phyloP scores from a whole-genome alignment of 2,797 vertebrate species.

The Nannoperca obscura region DNA sequence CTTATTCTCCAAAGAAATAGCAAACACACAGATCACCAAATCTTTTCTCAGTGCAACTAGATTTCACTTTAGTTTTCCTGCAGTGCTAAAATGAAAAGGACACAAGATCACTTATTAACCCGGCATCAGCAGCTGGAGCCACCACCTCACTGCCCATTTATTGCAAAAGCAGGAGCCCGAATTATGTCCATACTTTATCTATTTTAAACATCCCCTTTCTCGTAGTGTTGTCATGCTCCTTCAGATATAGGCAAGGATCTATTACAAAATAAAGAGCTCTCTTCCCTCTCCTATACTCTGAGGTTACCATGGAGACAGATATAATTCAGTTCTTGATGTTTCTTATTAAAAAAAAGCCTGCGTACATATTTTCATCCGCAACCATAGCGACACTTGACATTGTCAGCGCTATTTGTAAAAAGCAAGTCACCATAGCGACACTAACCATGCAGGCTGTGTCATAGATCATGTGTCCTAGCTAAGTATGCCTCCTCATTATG shows the following conservation, averaged over 20 bases:
- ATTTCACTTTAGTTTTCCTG: slow-evolving; percentile 7
- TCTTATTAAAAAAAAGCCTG: slow-evolving; percentile 76
- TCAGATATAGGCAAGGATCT: slow-evolving; percentile 73
- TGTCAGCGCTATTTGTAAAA: slow-evolving; percentile 81
- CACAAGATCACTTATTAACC: slow-evolving; percentile 25
- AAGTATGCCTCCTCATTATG: slow-evolving; percentile 61
- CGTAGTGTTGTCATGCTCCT: slow-evolving; percentile 58
- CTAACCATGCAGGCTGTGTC: slow-evolving; percentile 78
- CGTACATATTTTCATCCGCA: slow-evolving; percentile 84
- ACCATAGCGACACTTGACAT: slow-evolving; percentile 84
- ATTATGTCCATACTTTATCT: slow-evolving; percentile 50
- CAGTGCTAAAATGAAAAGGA: slow-evolving; percentile 22
- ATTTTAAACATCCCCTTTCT: slow-evolving; percentile 43
- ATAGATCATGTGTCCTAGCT: slow-evolving; percentile 72
- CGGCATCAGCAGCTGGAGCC: slow-evolving; percentile 8
- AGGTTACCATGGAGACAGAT: slow-evolving; percentile 84
- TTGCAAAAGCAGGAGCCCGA: slow-evolving; percentile 43
- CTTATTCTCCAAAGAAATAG: neutral
- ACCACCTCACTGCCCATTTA: slow-evolving; percentile 22
- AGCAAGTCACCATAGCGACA: slow-evolving; percentile 80
- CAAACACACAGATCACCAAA: neutral
- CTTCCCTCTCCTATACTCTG: slow-evolving; percentile 74
- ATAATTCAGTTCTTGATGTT: slow-evolving; percentile 84
- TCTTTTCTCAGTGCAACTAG: neutral
- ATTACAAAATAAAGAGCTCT: slow-evolving; percentile 77